phyloP scores from a whole-genome alignment of 2,888 invertebrate genomes.

The Rapana venosa region DNA sequence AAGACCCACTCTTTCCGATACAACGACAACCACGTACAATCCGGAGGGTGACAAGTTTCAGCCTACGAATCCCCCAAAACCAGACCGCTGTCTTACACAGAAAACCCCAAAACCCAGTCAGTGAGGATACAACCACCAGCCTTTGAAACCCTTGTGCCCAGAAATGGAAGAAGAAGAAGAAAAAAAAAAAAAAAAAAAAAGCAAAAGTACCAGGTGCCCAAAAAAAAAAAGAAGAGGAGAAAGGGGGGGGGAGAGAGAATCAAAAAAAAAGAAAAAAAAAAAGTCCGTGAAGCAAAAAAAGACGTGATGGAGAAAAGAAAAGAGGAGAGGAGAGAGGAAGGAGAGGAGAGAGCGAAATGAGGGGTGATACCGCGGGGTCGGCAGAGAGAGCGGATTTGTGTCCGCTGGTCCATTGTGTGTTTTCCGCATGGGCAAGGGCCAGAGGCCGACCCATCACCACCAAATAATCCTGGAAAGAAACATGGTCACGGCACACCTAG shows the following conservation, averaged over 20 bases:
- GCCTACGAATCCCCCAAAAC: not conserved
- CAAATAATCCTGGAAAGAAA: slow-evolving; percentile 65
- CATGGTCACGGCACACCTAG: not conserved
- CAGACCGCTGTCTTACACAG: not conserved
- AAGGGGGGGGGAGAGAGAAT: not conserved
- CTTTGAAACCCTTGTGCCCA: not conserved
- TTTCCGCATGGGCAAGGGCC: slow-evolving; percentile 61
- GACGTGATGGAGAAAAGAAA: not conserved
- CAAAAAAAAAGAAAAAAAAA: not conserved
- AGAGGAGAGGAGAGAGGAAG: not conserved
- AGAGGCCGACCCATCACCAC: slow-evolving; percentile 72
- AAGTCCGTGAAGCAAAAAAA: not conserved
- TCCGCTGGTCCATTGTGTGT: slow-evolving; percentile 67
- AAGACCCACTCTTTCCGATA: not conserved
- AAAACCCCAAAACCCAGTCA: not conserved
- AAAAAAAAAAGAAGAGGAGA: not conserved
- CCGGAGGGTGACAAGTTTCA: not conserved
- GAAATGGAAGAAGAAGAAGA: not conserved
- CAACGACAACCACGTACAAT: not conserved
- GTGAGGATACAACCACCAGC: not conserved
- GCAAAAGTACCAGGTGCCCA: not conserved
- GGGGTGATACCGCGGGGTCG: slow-evolving; percentile 33
- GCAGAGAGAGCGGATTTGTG: slow-evolving; percentile 47
- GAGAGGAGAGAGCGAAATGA: not conserved
- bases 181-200: not conserved